Base-by-base conservation (phyloP, 2,797 vertebrate genomes). In the Coregonus ussuriensis region DNA sequence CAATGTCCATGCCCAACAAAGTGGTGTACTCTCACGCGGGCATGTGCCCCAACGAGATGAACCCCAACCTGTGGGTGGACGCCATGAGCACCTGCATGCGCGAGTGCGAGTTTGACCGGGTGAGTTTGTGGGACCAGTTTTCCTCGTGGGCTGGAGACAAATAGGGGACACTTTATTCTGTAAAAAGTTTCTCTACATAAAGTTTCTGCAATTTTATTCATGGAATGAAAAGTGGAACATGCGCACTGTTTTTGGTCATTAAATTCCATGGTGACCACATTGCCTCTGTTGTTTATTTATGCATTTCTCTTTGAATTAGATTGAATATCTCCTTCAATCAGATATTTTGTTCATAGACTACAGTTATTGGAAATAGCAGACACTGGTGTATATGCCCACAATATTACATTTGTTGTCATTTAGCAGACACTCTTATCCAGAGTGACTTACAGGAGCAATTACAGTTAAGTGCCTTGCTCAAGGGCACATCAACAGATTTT, bases 11-110 rank as follows among this genome's bases (percentile, higher is more conserved):
- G 0, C 89, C 89, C 81, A 85, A 91, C 0, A 95, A 94, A 52
- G 87, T 98, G 87, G 96, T 97, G 2, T 99, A 99, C 74, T 98
- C 98, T 33, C 97, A 99, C 1, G 97, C 97, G 0, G 98, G 98
- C 86, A 94, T 99, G 87, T 99, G 98, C 84, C 98, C 98, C 68
- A 99, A 99, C 82, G 98, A 99, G 81, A 96, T 99, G 95, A 99
- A 98, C 91, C 98, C 98, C 81, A 99, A 99, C 91, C 95, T 99
- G 86, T 99, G 98, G 98, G 98, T 99, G 81, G 98, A 99, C 1
- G 98, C 98, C 0, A 98, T 99, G 96, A 99, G 98, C 91, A 99
- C 98, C 92, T 99, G 98, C 93, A 94, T 95, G 93, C 93, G 97
- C 4, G 98, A 99, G 89, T 99, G 98, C 75, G 95, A 97, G 72